Conservation (phyloP, 2,888 invertebrate species). For the Mactromeris polynyma region DNA sequence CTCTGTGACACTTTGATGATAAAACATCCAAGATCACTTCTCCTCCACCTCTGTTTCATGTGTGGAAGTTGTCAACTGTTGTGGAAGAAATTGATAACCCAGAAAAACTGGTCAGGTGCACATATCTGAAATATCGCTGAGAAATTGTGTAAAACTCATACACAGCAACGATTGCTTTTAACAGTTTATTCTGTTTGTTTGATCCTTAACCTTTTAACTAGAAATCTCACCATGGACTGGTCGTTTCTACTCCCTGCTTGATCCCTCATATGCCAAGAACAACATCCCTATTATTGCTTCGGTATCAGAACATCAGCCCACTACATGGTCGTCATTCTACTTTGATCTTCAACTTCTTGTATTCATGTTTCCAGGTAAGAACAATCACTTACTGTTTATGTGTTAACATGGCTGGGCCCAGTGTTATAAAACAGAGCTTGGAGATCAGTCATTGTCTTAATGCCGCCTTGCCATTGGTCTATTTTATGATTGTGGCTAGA, state of each 20-base stretch:
- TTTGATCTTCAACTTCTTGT: constrained; percentile 98
- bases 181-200: too few species aligned
- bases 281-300: constrained; percentile 99
- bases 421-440: too few species aligned
- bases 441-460: neutral
- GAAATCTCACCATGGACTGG: constrained; percentile 99
- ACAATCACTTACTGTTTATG: neutral
- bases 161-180: too few species aligned
- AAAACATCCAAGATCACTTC: too few species aligned
- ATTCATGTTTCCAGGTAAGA: constrained; percentile 93
- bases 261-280: constrained; percentile 99
- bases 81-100: too few species aligned
- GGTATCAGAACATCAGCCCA: constrained; percentile 99
- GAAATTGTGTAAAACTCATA: too few species aligned
- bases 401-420: neutral
- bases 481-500: neutral
- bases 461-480: neutral
- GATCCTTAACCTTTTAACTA: constrained; percentile 77
- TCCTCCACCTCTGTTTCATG: too few species aligned
- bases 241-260: constrained; percentile 97
- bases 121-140: too few species aligned
- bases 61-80: too few species aligned
- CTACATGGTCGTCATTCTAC: constrained; percentile 99
- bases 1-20: too few species aligned
- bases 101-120: too few species aligned